Base-by-base conservation (phyloP, 1,140 invertebrate genomes). In the Thaumetopoea pityocampa region DNA sequence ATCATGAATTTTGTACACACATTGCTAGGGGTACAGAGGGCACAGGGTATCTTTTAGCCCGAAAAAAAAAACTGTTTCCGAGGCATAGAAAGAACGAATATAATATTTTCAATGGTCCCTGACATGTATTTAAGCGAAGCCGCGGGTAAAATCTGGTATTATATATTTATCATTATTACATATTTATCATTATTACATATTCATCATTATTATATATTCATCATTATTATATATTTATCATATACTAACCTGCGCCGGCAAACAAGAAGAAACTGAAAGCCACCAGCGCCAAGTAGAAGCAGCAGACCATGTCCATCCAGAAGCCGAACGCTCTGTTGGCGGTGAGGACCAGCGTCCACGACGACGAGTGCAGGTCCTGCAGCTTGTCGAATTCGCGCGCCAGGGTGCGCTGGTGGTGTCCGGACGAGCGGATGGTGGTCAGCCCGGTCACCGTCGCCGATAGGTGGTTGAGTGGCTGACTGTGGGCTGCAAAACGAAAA, bases 381-480 rank as follows among this genome's bases (percentile, higher is more conserved):
- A 87, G 85, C 12, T 72, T 68, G 65, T 91, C 89, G 66, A 90
- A 90, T 51, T 90, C 89, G 3, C 55, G 64, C 30, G 89, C 88
- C 40, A 97, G 86, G 9, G 89, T 86, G 4, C 69, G 49, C 36
- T 76, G 72, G 60, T 93, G 86, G 1, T 87, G 83, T 7, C 88
- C 80, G 20, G 90, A 89, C 3, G 94, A 92, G 36, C 94, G 82
- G 20, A 97, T 93, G 0, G 95, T 96, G n/a, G 90, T 87, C 1
- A 97, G 71, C 0, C 95, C 95, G 53, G 90, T 89, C 5, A 96
- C 72, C 0, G 93, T 93, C 2, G 93, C 88, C 32, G 90, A 92
- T 0, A 96, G 87, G 55, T 96, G 94, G 18, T 94, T 94, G 55
- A 95, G 94, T 1, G 96, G 91, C 14, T 95, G 96, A 60, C 91